phyloP scores from a whole-genome alignment of 2,113 vertebrate genomes.

The Desmodus rotundus region DNA sequence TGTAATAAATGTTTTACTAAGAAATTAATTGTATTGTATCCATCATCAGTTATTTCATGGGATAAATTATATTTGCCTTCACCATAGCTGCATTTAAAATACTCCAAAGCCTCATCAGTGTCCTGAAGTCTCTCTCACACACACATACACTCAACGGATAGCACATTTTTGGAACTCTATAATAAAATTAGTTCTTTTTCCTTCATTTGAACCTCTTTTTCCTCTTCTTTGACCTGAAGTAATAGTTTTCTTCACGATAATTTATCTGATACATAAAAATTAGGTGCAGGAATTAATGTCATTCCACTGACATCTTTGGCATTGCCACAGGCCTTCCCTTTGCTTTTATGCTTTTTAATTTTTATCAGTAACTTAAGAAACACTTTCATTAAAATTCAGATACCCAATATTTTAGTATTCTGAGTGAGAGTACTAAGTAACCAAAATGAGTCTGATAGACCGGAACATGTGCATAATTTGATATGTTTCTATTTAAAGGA shows the following conservation, averaged over 20 bases:
- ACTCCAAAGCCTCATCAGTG: neutral
- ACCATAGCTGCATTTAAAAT: neutral
- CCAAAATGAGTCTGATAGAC: neutral
- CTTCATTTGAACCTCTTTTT: neutral
- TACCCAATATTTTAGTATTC: neutral
- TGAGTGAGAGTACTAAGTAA: neutral
- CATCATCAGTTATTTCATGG: neutral
- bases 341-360: neutral
- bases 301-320: neutral
- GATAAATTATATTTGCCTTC: neutral
- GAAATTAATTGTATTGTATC: neutral
- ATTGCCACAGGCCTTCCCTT: neutral
- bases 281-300: neutral
- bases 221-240: neutral
- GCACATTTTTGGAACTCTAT: accelerated
- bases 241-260: neutral
- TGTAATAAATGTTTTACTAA: neutral
- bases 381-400: neutral
- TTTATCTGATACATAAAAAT: neutral
- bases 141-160: neutral
- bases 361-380: neutral
- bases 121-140: neutral
- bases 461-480: neutral
- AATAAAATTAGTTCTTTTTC: neutral
- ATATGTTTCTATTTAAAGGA: neutral